A percentile compares a stretch with the other conserved stretches of the same genome.
These are phyloP conservation scores for Heptranchias perlo DNA, from an alignment of 2,113 vertebrate species.

Conservation along the genomic window DNA sequence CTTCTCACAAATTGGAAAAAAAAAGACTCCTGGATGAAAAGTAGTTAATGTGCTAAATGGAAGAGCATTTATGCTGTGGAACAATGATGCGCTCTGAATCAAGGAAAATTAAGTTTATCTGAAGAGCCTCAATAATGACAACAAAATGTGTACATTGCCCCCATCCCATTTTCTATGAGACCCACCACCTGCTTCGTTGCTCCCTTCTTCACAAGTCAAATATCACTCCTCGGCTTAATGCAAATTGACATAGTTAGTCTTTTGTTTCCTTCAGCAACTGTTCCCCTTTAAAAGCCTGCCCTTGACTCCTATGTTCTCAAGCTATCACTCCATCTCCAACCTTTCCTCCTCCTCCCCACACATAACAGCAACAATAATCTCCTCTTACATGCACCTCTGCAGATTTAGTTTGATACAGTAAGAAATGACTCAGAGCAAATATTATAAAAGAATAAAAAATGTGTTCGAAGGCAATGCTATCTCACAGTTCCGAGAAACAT, in stretches of 20 bases:
- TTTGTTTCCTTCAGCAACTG: background rate
- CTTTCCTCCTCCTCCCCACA: background rate
- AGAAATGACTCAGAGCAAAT: background rate
- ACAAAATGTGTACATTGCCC: too few species aligned
- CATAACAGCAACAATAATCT: background rate
- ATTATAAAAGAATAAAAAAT: background rate
- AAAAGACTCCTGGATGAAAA: too few species aligned
- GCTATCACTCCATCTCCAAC: background rate
- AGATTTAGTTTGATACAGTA: background rate
- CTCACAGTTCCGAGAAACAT: background rate
- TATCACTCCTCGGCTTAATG: background rate
- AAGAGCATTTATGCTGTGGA: too few species aligned
- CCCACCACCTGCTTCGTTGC: background rate
- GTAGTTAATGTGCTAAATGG: too few species aligned
- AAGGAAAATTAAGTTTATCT: too few species aligned
- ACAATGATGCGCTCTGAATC: too few species aligned
- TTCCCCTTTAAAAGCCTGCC: background rate
- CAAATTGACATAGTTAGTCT: background rate
- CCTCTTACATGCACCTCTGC: background rate
- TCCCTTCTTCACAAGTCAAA: background rate
- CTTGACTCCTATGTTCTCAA: background rate
- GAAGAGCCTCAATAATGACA: too few species aligned
- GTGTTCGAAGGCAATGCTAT: background rate
- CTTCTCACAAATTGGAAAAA: too few species aligned
- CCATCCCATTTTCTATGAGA: too few species aligned